Base-by-base conservation (phyloP, 2,797 vertebrate genomes). In the Sardinella longiceps region DNA sequence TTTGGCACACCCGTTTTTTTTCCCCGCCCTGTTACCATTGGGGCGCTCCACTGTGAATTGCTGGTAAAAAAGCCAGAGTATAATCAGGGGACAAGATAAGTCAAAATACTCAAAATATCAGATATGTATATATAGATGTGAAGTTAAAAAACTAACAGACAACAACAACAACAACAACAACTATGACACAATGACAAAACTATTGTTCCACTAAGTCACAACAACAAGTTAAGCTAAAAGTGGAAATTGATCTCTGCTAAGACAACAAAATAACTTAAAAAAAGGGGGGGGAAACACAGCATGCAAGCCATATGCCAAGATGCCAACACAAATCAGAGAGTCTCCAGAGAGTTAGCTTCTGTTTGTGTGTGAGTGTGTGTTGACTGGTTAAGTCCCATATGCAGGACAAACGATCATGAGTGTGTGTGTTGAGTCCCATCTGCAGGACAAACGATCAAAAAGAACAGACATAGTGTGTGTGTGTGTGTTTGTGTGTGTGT, bases 1-100 rank as follows among this genome's bases (percentile, higher is more conserved):
- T 89, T 91, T 91, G 91, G 91, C 87, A 91, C 91, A 91, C 88
- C 91, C 90, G 87, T 91, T 91, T 91, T 91, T 91, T 89, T 88
- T 84, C 88, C 91, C 91, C 85, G 89, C 88, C 88, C 90, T 89
- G 90, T 90, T 91, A 90, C 86, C 91, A 90, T 90, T 90, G 89
- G 89, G 91, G 88, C 85, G 88, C 86, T 91, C 90, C 91, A 86
- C 84, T 89, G 88, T 87, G 89, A 90, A 86, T 84, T 85, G 91
- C 91, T 91, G 90, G 80, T 66, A 66, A 50, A 84, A 85, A 66
- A 85, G 25, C 74, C 84, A 48, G 83, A 70, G 53, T 37, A 45
- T 85, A 45, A 87, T 48, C 81, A 84, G 82, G 46, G 85, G 18
- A 84, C 70, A 81, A 85, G 48, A 85, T 63, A 83, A 83, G 80